phyloP scores from a whole-genome alignment of 1,140 invertebrate species.

The Lepidurus packardi region DNA sequence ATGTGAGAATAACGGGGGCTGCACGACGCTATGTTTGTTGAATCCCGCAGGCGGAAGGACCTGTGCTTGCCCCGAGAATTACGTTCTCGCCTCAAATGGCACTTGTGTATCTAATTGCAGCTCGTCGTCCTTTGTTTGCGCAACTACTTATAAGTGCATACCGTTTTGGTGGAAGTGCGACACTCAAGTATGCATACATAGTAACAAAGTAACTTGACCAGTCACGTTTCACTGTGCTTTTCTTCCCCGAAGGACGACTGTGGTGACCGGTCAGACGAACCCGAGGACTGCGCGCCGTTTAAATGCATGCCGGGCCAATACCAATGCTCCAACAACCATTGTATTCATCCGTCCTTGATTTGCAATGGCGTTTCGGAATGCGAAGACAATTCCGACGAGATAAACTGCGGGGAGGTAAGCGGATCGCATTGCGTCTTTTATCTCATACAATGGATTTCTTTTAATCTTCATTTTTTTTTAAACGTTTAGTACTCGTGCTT shows the following conservation, averaged over 20 bases:
- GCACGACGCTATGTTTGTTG: slow-evolving; percentile 70
- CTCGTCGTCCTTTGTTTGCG: slow-evolving; percentile 70
- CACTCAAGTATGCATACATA: slow-evolving; percentile 44
- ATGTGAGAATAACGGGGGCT: slow-evolving; percentile 54
- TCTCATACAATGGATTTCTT: not conserved
- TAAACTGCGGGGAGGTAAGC: slow-evolving; percentile 50
- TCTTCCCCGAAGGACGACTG: slow-evolving; percentile 59
- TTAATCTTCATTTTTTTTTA: not conserved
- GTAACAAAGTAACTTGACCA: not conserved
- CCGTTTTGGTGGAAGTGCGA: slow-evolving; percentile 59
- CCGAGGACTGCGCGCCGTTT: slow-evolving; percentile 60
- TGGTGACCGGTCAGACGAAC: slow-evolving; percentile 71
- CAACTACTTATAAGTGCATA: slow-evolving; percentile 63
- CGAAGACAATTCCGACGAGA: slow-evolving; percentile 51
- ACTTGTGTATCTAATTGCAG: slow-evolving; percentile 72
- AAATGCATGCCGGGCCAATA: slow-evolving; percentile 66
- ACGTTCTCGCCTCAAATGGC: slow-evolving; percentile 59
- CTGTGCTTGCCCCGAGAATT: slow-evolving; percentile 78
- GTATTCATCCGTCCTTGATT: slow-evolving; percentile 61
- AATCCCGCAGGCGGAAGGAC: slow-evolving; percentile 51
- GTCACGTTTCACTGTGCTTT: not conserved
- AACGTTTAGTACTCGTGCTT: slow-evolving; percentile 48
- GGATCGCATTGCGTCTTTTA: not conserved
- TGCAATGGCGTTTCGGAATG: slow-evolving; percentile 52
- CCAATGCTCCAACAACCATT: slow-evolving; percentile 62